phyloP scores from a whole-genome alignment of 1,140 invertebrate genomes.

The Pteromalus puparum region DNA sequence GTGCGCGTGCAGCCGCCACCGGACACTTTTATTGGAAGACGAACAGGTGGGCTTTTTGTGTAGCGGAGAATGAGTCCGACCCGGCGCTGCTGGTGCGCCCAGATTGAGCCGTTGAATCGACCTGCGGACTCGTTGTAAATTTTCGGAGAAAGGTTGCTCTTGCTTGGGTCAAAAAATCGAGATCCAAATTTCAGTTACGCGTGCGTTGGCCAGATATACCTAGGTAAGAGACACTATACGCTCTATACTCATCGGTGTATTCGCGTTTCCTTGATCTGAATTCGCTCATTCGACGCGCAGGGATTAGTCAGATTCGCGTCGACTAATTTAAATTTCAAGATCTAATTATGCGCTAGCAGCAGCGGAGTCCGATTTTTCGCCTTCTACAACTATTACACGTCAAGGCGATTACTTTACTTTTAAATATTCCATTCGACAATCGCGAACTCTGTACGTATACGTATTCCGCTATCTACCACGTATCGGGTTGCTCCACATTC shows the following conservation, averaged over 20 bases:
- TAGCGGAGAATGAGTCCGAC: neutral
- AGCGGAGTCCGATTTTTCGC: conserved; percentile 39
- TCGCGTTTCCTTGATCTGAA: conserved; percentile 49
- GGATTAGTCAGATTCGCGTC: conserved; percentile 49
- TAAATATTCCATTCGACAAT: conserved; percentile 47
- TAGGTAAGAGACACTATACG: too few relatives aligned
- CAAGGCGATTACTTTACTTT: conserved; percentile 45
- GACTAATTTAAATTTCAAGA: conserved; percentile 54
- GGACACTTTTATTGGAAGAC: neutral
- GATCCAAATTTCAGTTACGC: neutral
- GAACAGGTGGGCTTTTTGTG: conserved; percentile 50
- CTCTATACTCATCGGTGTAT: conserved; percentile 22
- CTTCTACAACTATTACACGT: conserved; percentile 41
- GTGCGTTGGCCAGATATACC: neutral
- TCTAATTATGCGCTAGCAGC: conserved; percentile 45
- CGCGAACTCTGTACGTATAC: conserved; percentile 19
- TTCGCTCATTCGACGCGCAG: conserved; percentile 36
- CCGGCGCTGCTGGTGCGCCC: neutral
- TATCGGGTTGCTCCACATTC: conserved; percentile 33
- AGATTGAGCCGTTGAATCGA: neutral
- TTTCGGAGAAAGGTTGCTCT: neutral
- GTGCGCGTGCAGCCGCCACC: neutral
- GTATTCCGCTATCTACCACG: conserved; percentile 21
- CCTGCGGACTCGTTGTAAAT: neutral
- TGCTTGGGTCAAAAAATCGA: neutral